phyloP scores from a whole-genome alignment of 1,140 invertebrate genomes.

The Platorchestia sp. region DNA sequence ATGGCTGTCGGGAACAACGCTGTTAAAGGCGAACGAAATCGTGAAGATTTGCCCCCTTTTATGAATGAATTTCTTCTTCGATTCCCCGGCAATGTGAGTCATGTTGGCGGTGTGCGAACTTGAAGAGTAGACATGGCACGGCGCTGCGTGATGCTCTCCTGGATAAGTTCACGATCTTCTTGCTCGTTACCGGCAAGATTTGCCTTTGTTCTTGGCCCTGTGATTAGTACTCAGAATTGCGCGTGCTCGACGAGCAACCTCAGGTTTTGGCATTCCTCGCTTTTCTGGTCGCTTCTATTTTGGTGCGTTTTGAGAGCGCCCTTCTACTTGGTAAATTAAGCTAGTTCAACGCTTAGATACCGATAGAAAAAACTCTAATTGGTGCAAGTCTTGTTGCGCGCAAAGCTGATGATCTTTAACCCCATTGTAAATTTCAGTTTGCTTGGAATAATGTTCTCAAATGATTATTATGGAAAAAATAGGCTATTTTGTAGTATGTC shows the following conservation, averaged over 20 bases:
- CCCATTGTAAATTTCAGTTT: not conserved
- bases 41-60: not conserved
- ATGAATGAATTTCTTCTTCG: not conserved
- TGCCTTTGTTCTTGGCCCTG: conserved; percentile 4
- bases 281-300: not conserved
- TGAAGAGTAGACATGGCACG: not conserved
- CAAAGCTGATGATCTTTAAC: not conserved
- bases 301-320: not conserved
- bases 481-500: not conserved
- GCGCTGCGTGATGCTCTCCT: conserved; percentile 24
- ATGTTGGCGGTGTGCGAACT: conserved; percentile 6
- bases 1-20: not conserved
- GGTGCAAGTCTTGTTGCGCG: not conserved
- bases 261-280: not conserved
- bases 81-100: not conserved
- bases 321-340: not conserved
- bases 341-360: not conserved
- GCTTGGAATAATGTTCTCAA: not conserved
- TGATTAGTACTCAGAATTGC: conserved; percentile 26
- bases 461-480: not conserved
- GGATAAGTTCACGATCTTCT: not conserved
- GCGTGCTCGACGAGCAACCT: not conserved
- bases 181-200: conserved; percentile 19
- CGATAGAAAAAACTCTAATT: not conserved
- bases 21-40: not conserved